A percentile compares a stretch with the other conserved stretches of the same genome.
Conservation (phyloP, 2,888 invertebrate species). For the Campaea margaritaria region DNA sequence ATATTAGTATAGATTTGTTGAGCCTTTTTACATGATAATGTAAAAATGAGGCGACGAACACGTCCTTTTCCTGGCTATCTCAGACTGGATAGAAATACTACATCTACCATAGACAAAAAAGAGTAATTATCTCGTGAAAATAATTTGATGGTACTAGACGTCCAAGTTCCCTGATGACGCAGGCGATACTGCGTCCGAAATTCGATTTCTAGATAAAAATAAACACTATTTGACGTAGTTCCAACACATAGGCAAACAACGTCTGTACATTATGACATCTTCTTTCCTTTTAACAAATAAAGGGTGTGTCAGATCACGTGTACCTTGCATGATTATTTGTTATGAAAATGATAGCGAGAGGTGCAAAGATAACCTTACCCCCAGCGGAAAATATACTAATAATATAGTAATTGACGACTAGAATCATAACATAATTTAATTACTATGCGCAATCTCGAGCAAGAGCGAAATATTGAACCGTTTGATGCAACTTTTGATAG, state of each 20-base stretch:
- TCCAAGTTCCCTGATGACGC: no score
- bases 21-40: no score
- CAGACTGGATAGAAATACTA: no score
- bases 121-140: no score
- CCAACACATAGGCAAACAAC: no score
- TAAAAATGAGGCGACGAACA: no score
- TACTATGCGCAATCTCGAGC: neutral
- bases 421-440: constrained; percentile 9
- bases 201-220: constrained; percentile 3
- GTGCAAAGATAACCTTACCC: constrained; percentile 50
- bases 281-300: constrained; percentile 10
- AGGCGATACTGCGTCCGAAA: no score
- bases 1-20: neutral
- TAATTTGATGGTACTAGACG: no score
- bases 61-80: no score
- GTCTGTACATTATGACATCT: constrained; percentile 16
- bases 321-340: constrained; percentile 29
- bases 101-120: no score
- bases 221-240: constrained; percentile 22
- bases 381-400: constrained; percentile 42
- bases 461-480: neutral
- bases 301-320: constrained; percentile 39
- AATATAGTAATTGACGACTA: constrained; percentile 53
- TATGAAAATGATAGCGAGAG: constrained; percentile 32
- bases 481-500: neutral